These are phyloP conservation scores for Sebastes flavidus DNA, from an alignment of 2,797 vertebrate genomes.

Conservation along the genomic window DNA sequence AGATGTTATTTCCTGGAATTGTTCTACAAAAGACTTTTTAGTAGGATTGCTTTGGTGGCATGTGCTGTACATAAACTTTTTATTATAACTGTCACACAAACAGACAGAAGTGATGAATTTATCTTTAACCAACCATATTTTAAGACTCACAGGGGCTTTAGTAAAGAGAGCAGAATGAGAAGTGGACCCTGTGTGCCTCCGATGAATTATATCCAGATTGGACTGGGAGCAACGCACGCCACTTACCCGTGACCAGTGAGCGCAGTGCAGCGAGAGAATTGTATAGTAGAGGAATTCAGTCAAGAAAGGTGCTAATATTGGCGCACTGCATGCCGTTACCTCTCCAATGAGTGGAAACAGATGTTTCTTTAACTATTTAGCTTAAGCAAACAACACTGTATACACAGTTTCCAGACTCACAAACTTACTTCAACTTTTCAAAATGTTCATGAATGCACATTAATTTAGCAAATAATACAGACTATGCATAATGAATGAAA, in stretches of 20 bases:
- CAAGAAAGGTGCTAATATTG: not conserved
- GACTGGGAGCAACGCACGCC: not conserved
- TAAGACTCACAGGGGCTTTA: not conserved
- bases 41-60: not conserved
- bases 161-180: not conserved
- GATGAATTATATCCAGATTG: not conserved
- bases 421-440: not conserved
- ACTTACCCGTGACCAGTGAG: not conserved
- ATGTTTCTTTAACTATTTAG: not conserved
- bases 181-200: not conserved
- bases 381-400: not conserved
- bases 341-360: conserved; percentile 22
- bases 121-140: not conserved
- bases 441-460: not conserved
- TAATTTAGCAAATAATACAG: not conserved
- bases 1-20: conserved; percentile 2
- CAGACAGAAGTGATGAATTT: not conserved
- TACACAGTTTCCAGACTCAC: not conserved
- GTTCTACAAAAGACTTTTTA: not conserved
- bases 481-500: not conserved
- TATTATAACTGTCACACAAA: not conserved
- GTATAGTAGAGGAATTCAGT: not conserved
- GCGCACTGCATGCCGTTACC: not conserved
- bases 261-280: not conserved
- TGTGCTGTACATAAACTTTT: not conserved